These are phyloP conservation scores for Tribolium freemani DNA, from an alignment of 2,888 invertebrate species.

Conservation along the genomic window DNA sequence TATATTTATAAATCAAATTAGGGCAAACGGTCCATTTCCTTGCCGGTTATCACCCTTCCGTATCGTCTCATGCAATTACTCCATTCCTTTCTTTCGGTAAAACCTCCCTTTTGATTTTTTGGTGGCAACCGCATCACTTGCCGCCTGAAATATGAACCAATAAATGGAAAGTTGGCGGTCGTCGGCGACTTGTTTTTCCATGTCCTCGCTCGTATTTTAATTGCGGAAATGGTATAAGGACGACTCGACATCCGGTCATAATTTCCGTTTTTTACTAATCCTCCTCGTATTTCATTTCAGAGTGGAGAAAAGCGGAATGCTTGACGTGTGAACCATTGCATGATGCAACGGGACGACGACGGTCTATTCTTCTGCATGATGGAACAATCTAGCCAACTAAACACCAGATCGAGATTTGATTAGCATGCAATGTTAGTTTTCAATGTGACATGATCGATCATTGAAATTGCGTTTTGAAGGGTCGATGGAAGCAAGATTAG, in stretches of 20 bases:
- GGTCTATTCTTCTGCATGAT: constrained; percentile 15
- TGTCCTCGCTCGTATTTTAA: constrained; percentile 13
- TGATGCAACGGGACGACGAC: background rate
- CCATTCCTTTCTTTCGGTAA: constrained; percentile 43
- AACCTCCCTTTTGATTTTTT: constrained; percentile 12
- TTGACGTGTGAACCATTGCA: constrained; percentile 2
- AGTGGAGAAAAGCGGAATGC: background rate
- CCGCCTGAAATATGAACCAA: constrained; percentile 29
- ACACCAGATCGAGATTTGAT: constrained; percentile 11
- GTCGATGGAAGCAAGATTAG: background rate
- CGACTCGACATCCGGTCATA: constrained; percentile 10
- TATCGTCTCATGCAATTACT: constrained; percentile 57
- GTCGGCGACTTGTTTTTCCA: constrained; percentile 17
- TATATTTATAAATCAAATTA: constrained; percentile 60
- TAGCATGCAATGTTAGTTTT: constrained; percentile 9
- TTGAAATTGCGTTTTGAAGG: background rate
- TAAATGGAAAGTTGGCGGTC: constrained; percentile 20
- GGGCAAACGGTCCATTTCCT: constrained; percentile 57
- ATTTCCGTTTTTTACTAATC: background rate
- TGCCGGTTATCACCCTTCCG: constrained; percentile 56
- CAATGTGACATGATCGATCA: background rate
- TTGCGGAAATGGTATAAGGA: constrained; percentile 18
- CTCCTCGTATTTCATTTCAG: background rate
- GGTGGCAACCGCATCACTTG: background rate
- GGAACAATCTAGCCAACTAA: constrained; percentile 9